A percentile compares a stretch with the other conserved stretches of the same genome.
phyloP scores from a whole-genome alignment of 2,888 invertebrate species.

The Galerucella pusilla region DNA sequence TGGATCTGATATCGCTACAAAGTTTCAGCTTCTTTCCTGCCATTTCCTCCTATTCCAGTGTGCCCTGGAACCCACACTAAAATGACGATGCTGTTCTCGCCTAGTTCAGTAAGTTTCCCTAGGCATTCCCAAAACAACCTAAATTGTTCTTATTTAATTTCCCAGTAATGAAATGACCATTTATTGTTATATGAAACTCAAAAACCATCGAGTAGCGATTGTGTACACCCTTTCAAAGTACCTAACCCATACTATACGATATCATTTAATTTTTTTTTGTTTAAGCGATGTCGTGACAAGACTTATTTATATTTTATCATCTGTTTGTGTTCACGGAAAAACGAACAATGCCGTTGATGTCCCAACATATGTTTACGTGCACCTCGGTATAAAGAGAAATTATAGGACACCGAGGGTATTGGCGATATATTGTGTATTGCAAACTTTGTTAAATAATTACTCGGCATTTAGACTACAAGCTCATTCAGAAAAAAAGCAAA shows the following conservation, averaged over 20 bases:
- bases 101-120: too few relatives aligned
- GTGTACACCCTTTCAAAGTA: background rate
- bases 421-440: background rate
- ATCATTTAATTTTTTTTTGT: slow-evolving; percentile 21
- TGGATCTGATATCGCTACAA: too few relatives aligned
- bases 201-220: background rate
- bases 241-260: background rate
- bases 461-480: too few relatives aligned
- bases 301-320: slow-evolving; percentile 38
- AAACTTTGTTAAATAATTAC: slow-evolving; percentile 47
- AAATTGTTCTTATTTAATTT: too few relatives aligned
- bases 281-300: slow-evolving; percentile 34
- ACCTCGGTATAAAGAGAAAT: slow-evolving; percentile 19
- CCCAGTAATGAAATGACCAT: background rate
- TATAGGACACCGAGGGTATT: slow-evolving; percentile 11
- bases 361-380: slow-evolving; percentile 32
- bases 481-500: background rate
- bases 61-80: too few relatives aligned
- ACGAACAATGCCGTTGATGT: slow-evolving; percentile 43
- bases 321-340: slow-evolving; percentile 37
- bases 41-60: too few relatives aligned
- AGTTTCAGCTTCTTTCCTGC: too few relatives aligned
- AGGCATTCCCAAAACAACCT: too few relatives aligned
- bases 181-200: background rate
- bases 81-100: too few relatives aligned